phyloP scores from a whole-genome alignment of 2,888 invertebrate genomes.

The Nezara viridula region DNA sequence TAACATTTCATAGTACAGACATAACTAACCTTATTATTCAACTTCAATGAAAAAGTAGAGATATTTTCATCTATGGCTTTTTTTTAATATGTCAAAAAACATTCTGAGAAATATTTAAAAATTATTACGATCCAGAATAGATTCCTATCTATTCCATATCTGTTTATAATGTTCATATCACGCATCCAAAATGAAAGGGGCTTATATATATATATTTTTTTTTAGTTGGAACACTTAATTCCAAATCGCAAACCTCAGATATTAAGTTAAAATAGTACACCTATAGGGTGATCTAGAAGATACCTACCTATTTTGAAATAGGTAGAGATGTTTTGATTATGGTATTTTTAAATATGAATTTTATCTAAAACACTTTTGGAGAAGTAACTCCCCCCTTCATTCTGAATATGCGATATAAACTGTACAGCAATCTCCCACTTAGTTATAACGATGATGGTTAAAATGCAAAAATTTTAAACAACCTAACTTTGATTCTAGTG shows the following conservation, averaged over 20 bases:
- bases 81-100: background rate
- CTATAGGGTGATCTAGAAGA: no score
- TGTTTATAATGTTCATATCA: background rate
- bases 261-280: background rate
- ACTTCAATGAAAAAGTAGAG: slow-evolving; percentile 20
- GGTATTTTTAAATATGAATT: background rate
- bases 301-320: no score
- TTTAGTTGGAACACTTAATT: background rate
- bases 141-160: background rate
- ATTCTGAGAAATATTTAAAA: background rate
- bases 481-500: background rate
- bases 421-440: background rate
- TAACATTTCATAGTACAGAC: no score
- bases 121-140: background rate
- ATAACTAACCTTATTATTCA: no score
- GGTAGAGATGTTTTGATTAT: no score
- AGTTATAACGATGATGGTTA: background rate
- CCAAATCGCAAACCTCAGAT: background rate
- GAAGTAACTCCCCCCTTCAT: background rate
- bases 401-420: background rate
- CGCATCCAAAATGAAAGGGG: background rate
- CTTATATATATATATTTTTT: background rate
- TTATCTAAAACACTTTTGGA: background rate
- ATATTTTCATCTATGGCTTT: slow-evolving; percentile 5
- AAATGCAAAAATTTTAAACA: background rate